Percentiles rank a stretch among this genome's conserved stretches.
Evolutionary conservation across 2,888 invertebrate genomes (phyloP).

Genomic region (Oxycera nigricornis): DNA sequence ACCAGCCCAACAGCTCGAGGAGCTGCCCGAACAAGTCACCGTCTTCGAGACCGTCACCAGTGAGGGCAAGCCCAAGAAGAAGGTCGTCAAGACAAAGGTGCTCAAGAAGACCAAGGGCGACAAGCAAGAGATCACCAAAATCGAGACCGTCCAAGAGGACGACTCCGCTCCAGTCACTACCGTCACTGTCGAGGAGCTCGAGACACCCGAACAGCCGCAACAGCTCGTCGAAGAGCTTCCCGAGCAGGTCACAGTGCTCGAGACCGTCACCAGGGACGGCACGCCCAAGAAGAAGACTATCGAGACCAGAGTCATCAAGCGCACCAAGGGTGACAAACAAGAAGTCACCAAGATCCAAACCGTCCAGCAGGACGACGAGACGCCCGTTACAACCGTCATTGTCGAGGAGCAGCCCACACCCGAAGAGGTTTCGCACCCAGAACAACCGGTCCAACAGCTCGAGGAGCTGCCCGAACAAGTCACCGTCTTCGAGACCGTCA

Average conservation of each 20-base stretch:
- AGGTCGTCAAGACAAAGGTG: conserved; percentile 55
- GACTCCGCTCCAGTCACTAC: conserved; percentile 58
- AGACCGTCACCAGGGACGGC: conserved; percentile 58
- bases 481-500: conserved; percentile 32
- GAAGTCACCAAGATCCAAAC: conserved; percentile 61
- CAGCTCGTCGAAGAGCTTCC: conserved; percentile 45
- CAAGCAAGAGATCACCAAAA: conserved; percentile 56
- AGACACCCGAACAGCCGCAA: too few species aligned
- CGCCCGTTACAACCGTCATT: conserved; percentile 55
- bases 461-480: conserved; percentile 47
- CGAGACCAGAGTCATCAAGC: conserved; percentile 59
- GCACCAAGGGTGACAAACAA: conserved; percentile 58
- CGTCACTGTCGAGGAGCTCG: conserved; percentile 49
- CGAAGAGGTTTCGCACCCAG: conserved; percentile 48
- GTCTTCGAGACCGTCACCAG: conserved; percentile 54
- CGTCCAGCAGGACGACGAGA: conserved; percentile 56
- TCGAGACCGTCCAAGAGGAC: conserved; percentile 53
- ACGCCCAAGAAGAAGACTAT: conserved; percentile 54
- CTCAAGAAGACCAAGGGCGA: conserved; percentile 54
- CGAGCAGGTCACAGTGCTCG: conserved; percentile 56
- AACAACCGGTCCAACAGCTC: conserved; percentile 33
- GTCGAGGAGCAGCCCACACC: conserved; percentile 52
- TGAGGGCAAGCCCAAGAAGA: conserved; percentile 54
- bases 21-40: conserved; percentile 56
- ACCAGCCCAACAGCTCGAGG: conserved; percentile 12